Base-by-base conservation (phyloP, 2,888 invertebrate genomes). In the Acanthosoma haemorrhoidale region DNA sequence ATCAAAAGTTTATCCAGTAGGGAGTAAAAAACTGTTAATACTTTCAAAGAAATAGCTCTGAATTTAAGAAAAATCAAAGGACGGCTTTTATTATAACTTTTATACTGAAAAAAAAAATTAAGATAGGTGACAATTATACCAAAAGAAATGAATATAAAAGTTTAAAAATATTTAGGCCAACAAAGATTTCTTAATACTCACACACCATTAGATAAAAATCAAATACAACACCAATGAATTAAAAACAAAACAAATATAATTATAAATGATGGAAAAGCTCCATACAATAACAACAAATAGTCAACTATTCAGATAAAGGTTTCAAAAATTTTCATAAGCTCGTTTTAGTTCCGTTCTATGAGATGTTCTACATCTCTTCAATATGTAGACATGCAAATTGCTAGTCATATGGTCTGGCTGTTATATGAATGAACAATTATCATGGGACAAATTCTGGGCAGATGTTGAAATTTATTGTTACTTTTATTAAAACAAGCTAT, bases 261-360 rank as follows among this genome's bases (percentile, higher is more conserved):
- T 13, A 21, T 21, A 21, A 43, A n/a, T 51, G n/a, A 25, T 51
- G 51, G 51, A 51, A 21, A 51, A 25, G 18, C 51, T 51, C 51
- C 25, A 51, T 51, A 51, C 29, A 51, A 51, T 51, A 51, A 51
- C 43, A 51, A 43, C 51, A 51, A 51, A 25, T 51, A 51, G 51
- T 13, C n/a, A 13, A 51, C 29, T 41, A 6, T 18, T 41, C 41
- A 9, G 41, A 41, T 8, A 18, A 41, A 41, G 41, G 41, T 41
- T 51, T 51, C n/a, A 51, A 51, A n/a, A 51, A 21, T 51, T 51
- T 51, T 25, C 21, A 51, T 51, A 51, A 51, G 51, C 51, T 51
- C 51, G 25, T 51, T 25, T 51, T 25, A 51, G 51, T 51, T 51
- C 25, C 25, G 29, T 51, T 25, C 51, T 51, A n/a, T 18, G n/a